These are phyloP conservation scores for Onychorhynchus coronatus DNA, from an alignment of 2,113 vertebrate genomes.

Conservation along the genomic window DNA sequence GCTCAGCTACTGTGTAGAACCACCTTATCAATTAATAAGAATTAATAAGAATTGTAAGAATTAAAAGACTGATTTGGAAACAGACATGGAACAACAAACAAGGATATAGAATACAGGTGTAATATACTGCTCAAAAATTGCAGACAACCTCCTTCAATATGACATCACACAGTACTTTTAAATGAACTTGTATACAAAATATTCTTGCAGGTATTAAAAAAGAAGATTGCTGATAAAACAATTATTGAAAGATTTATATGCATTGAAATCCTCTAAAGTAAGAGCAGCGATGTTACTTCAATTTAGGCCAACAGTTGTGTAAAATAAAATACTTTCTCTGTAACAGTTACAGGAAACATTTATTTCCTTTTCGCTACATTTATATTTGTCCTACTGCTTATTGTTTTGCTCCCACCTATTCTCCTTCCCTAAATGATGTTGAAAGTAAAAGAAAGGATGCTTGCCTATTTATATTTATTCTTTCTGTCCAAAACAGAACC, in stretches of 20 bases:
- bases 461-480: neutral
- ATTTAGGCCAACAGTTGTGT: conserved; percentile 31
- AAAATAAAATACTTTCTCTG: conserved; percentile 51
- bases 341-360: neutral
- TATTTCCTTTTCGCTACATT: neutral
- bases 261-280: conserved; percentile 28
- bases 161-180: neutral
- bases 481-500: neutral
- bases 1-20: neutral
- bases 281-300: conserved; percentile 36
- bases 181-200: neutral
- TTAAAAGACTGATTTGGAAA: neutral
- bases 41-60: neutral
- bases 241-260: conserved; percentile 5
- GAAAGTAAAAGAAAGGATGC: neutral
- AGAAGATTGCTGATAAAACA: conserved; percentile 3
- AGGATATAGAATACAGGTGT: neutral
- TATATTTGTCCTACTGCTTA: neutral
- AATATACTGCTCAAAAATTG: neutral
- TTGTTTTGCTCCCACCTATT: neutral
- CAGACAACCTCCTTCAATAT: neutral
- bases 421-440: neutral
- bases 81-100: neutral
- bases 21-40: neutral
- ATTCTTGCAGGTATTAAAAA: neutral